Conservation (phyloP, 2,797 vertebrate species). For the Buphagus erythrorhynchus region DNA sequence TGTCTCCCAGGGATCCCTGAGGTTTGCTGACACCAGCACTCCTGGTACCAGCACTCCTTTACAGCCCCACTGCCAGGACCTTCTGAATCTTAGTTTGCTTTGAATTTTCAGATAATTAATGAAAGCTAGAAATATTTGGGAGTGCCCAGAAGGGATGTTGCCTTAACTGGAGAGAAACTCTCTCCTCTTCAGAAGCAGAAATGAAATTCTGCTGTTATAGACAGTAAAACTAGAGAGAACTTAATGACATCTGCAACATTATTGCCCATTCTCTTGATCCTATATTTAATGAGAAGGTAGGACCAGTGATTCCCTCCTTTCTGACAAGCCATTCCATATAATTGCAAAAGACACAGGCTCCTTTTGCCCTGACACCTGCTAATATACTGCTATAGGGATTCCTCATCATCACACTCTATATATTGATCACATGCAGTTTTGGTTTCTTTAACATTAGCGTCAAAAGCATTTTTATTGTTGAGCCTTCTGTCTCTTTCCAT, state of each 20-base stretch:
- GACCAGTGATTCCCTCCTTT: background rate
- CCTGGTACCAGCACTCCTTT: background rate
- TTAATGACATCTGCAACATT: background rate
- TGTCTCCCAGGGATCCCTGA: background rate
- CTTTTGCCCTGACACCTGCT: background rate
- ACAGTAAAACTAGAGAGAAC: background rate
- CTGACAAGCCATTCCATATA: background rate
- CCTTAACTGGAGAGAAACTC: background rate
- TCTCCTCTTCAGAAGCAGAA: background rate
- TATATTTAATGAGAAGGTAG: background rate
- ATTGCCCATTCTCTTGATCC: background rate
- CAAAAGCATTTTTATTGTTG: background rate
- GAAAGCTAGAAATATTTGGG: background rate
- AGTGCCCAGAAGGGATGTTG: background rate
- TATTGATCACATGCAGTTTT: background rate
- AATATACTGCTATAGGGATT: background rate
- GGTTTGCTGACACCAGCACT: background rate
- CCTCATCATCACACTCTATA: background rate
- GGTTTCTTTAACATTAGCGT: background rate
- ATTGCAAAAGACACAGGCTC: background rate
- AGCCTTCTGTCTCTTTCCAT: background rate
- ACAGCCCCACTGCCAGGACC: background rate
- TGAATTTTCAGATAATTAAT: background rate
- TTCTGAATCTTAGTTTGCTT: background rate
- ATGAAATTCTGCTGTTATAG: background rate